Conservation (phyloP, 1,140 invertebrate genomes). For the Euwallacea fornicatus region DNA sequence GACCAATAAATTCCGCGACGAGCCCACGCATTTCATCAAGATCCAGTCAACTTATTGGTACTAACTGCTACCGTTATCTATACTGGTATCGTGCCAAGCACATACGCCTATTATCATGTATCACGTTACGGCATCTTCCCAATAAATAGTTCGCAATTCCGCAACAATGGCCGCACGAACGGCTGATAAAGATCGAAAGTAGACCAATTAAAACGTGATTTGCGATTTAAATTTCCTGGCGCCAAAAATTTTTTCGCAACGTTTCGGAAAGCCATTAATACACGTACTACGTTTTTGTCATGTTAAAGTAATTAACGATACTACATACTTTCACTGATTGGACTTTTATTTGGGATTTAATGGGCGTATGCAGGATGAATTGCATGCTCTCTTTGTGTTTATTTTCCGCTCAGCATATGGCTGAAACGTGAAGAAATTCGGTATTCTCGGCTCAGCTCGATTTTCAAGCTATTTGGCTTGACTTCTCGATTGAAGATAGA, state of each 20-base stretch:
- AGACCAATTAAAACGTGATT: slow-evolving; percentile 22
- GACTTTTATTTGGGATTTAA: too few relatives aligned
- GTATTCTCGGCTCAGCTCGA: too few relatives aligned
- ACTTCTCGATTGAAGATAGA: too few relatives aligned
- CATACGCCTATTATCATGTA: slow-evolving; percentile 21
- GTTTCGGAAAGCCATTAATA: slow-evolving; percentile 5
- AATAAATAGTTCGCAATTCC: slow-evolving; percentile 19
- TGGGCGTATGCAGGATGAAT: too few relatives aligned
- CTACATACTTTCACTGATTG: too few relatives aligned
- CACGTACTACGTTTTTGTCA: slow-evolving; percentile 7
- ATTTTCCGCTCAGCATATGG: too few relatives aligned
- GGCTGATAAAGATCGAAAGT: slow-evolving; percentile 20
- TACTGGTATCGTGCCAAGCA: slow-evolving; percentile 23
- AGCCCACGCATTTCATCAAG: slow-evolving; percentile 12
- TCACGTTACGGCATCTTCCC: slow-evolving; percentile 19
- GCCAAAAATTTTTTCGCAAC: neutral
- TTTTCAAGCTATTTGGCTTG: too few relatives aligned
- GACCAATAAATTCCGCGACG: neutral
- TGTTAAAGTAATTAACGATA: slow-evolving; percentile 1
- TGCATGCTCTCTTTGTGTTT: too few relatives aligned
- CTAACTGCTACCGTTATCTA: slow-evolving; percentile 17
- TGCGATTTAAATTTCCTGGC: slow-evolving; percentile 21
- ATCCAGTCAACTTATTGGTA: slow-evolving; percentile 18
- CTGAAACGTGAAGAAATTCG: too few relatives aligned
- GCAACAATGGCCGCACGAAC: slow-evolving; percentile 24